phyloP scores from a whole-genome alignment of 2,113 vertebrate species.

The Boulengeromyrus knoepffleri region DNA sequence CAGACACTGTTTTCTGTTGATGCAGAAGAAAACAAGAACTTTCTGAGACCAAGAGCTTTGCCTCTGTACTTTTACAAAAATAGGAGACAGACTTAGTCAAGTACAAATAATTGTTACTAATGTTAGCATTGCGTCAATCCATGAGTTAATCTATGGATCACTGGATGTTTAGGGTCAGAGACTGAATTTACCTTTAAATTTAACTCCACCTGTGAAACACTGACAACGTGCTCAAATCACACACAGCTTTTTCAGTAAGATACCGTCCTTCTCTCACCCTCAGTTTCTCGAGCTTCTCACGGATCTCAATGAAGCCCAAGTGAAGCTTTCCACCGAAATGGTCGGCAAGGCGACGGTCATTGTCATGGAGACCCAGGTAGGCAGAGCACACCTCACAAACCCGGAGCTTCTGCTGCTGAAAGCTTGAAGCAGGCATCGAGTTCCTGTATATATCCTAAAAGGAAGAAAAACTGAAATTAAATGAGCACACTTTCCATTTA shows the following conservation, averaged over 20 bases:
- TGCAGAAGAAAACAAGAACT: background rate
- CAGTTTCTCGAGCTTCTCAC: slow-evolving; percentile 94
- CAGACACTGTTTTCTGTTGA: slow-evolving; percentile 81
- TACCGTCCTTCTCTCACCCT: slow-evolving; percentile 63
- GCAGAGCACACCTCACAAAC: slow-evolving; percentile 98
- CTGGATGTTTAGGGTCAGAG: background rate
- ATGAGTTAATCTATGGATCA: background rate
- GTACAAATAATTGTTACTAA: background rate
- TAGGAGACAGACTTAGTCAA: background rate
- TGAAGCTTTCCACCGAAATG: slow-evolving; percentile 97
- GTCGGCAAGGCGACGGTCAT: slow-evolving; percentile 90
- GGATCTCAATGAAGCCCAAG: slow-evolving; percentile 96
- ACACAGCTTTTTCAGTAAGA: background rate
- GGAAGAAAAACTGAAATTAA: slow-evolving; percentile 12
- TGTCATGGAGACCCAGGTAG: slow-evolving; percentile 95
- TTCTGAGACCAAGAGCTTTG: background rate
- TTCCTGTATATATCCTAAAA: slow-evolving; percentile 91
- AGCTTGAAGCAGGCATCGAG: slow-evolving; percentile 98
- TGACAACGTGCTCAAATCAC: background rate
- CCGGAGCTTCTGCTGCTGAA: slow-evolving; percentile 94
- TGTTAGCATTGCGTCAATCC: background rate
- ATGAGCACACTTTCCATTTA: background rate
- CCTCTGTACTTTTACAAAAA: background rate
- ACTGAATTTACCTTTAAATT: background rate
- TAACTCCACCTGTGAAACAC: background rate